A percentile compares a stretch with the other conserved stretches of the same genome.
Evolutionary conservation across 2,797 vertebrate species (phyloP).

Genomic region (Bradypus variegatus): DNA sequence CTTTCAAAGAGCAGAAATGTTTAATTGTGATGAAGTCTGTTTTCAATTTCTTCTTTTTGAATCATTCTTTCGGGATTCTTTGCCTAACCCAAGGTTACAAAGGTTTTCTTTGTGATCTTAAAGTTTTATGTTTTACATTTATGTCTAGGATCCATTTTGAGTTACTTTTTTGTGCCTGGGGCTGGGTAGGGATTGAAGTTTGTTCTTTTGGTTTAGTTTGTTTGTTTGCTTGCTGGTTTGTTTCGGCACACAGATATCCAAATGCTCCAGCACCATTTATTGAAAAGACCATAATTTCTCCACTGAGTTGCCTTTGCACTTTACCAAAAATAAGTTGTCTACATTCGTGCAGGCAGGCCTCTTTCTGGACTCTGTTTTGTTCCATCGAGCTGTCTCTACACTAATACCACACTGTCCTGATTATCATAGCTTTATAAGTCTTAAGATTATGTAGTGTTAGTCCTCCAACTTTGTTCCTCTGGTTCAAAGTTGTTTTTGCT

Average conservation of each 20-base stretch:
- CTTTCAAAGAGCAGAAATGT: neutral
- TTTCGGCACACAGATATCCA: neutral
- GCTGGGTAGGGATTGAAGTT: neutral
- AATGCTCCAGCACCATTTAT: neutral
- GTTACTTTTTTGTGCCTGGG: neutral
- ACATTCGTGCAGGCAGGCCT: too few relatives aligned
- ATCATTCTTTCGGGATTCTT: neutral
- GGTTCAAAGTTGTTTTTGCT: neutral
- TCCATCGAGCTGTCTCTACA: neutral
- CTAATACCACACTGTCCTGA: too few relatives aligned
- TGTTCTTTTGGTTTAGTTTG: neutral
- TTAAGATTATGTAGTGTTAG: neutral
- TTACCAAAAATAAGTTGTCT: too few relatives aligned
- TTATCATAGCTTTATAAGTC: neutral
- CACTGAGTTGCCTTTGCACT: too few relatives aligned
- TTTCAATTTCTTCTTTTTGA: neutral
- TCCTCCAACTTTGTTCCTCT: neutral
- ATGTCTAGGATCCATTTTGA: neutral
- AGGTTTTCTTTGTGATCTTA: too few relatives aligned
- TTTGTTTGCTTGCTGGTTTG: neutral
- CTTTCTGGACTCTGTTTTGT: too few relatives aligned
- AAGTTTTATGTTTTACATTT: too few relatives aligned
- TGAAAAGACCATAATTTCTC: too few relatives aligned
- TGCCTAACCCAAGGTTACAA: neutral
- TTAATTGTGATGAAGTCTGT: neutral